A percentile compares a stretch with the other conserved stretches of the same genome.
phyloP scores from a whole-genome alignment of 2,113 vertebrate species.

The Ptilorrhoa leucosticta region DNA sequence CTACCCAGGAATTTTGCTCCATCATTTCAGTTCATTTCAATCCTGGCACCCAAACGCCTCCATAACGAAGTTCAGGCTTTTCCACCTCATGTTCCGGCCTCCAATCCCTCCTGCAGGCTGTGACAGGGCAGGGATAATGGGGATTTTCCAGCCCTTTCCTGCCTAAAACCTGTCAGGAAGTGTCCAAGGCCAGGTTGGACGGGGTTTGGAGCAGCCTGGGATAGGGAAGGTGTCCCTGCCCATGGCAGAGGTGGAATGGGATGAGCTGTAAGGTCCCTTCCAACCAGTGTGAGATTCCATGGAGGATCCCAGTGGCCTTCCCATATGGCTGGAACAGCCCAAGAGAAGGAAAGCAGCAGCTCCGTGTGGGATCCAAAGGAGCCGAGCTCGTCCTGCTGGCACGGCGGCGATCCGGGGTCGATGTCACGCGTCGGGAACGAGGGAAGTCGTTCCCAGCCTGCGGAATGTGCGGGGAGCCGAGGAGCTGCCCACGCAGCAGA shows the following conservation, averaged over 20 bases:
- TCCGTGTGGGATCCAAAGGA: accelerated
- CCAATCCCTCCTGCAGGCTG: not conserved
- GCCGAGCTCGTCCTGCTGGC: not conserved
- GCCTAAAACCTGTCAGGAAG: not conserved
- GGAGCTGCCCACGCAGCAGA: not conserved
- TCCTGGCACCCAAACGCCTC: not conserved
- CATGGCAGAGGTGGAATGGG: not conserved
- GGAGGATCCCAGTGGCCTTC: not conserved
- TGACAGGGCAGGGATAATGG: not conserved
- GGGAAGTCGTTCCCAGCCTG: not conserved
- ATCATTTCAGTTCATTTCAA: not conserved
- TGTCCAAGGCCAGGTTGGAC: not conserved
- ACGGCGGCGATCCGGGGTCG: not conserved
- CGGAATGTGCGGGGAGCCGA: not conserved
- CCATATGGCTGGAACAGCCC: accelerated
- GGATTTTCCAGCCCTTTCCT: not conserved
- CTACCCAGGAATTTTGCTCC: not conserved
- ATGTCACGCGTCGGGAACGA: not conserved
- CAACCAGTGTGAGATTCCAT: not conserved
- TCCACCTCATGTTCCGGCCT: not conserved
- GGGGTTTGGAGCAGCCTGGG: not conserved
- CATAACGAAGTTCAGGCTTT: not conserved
- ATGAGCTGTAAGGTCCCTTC: not conserved
- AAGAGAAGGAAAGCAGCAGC: not conserved
- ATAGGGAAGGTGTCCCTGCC: not conserved